Conservation (phyloP, 2,113 vertebrate genomes). For the Ibidorhyncha struthersii region DNA sequence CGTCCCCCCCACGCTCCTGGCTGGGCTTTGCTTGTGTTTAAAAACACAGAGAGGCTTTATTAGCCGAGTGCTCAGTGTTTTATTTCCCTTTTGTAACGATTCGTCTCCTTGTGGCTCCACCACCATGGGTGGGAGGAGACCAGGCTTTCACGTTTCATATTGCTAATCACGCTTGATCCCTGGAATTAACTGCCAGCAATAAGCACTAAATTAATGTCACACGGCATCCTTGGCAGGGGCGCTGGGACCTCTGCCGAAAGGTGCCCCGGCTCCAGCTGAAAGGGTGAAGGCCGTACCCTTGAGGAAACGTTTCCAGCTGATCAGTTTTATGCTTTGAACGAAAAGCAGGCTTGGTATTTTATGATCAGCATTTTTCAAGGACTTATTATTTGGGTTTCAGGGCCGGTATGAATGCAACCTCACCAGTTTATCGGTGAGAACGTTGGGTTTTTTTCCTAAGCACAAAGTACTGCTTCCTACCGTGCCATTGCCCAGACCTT, state of each 20-base stretch:
- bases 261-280: background rate
- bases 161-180: background rate
- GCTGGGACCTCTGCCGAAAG: background rate
- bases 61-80: background rate
- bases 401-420: background rate
- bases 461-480: background rate
- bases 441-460: background rate
- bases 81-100: background rate
- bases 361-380: background rate
- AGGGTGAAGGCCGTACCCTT: background rate
- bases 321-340: background rate
- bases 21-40: background rate
- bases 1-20: rapidly evolving
- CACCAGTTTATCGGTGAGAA: background rate
- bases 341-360: background rate
- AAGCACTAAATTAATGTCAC: background rate
- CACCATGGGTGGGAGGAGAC: background rate
- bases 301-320: background rate
- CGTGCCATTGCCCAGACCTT: background rate
- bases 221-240: background rate
- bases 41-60: background rate
- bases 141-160: background rate
- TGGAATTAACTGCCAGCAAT: slow-evolving; percentile 6
- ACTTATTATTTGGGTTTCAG: background rate
- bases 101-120: background rate